phyloP scores from a whole-genome alignment of 2,113 vertebrate species.

The Carassius auratus region DNA sequence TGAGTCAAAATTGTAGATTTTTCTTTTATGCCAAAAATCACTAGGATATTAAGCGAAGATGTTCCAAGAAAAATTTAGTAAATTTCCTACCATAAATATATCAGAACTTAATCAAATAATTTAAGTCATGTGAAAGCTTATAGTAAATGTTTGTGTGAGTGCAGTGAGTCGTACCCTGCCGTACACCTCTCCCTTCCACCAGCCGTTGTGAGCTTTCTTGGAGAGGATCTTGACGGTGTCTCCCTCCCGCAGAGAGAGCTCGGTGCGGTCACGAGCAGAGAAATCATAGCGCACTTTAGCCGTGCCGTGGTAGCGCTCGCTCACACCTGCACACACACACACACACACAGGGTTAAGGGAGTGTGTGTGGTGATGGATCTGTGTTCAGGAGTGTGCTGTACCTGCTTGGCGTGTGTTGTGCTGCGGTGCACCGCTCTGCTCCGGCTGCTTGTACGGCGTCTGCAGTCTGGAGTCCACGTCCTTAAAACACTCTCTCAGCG shows the following conservation, averaged over 20 bases:
- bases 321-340: slow-evolving; percentile 70
- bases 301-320: slow-evolving; percentile 76
- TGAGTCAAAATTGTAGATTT: too few species aligned
- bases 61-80: too few species aligned
- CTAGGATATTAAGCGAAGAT: too few species aligned
- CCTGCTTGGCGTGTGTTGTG: slow-evolving; percentile 33
- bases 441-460: slow-evolving; percentile 85
- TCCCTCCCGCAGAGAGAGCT: slow-evolving; percentile 86
- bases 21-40: too few species aligned
- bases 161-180: slow-evolving; percentile 87
- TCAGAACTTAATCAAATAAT: too few species aligned
- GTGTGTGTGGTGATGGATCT: not conserved
- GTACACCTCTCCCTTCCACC: slow-evolving; percentile 95
- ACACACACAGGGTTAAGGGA: not conserved
- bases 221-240: slow-evolving; percentile 90
- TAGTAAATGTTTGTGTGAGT: not conserved
- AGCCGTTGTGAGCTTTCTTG: slow-evolving; percentile 88
- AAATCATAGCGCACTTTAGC: slow-evolving; percentile 90
- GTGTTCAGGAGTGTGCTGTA: not conserved
- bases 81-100: too few species aligned
- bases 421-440: slow-evolving; percentile 70
- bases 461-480: slow-evolving; percentile 83
- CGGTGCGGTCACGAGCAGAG: slow-evolving; percentile 87
- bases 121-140: too few species aligned
- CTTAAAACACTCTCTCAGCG: slow-evolving; percentile 91